Evolutionary conservation across 37 sponge, comb jelly and placozoan species (phyloP).

Genomic region (Crambe crambe): DNA sequence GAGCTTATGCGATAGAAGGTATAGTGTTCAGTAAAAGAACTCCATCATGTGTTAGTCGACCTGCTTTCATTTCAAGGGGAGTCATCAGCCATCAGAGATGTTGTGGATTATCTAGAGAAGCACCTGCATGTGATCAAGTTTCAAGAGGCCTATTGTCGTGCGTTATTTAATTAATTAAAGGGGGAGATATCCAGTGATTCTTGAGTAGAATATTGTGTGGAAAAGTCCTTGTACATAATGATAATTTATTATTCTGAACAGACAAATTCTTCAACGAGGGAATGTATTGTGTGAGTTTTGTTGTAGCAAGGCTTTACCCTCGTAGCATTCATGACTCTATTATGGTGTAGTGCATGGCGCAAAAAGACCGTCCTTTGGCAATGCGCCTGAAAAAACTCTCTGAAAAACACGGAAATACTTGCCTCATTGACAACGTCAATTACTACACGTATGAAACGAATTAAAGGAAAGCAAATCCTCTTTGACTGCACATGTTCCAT

Average conservation of each 20-base stretch:
- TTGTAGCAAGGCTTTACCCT: no score
- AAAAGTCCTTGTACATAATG: no score
- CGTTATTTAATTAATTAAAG: conserved; percentile 22
- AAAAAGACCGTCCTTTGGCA: conserved; percentile 12
- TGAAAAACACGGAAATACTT: conserved; percentile 23
- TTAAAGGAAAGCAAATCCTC: background rate
- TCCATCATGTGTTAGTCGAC: background rate
- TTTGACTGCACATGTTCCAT: no score
- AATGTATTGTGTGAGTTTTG: background rate
- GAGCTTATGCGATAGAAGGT: background rate
- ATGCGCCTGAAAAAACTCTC: conserved; percentile 38
- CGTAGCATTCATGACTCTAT: no score
- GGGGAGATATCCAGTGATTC: no score
- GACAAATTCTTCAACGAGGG: background rate
- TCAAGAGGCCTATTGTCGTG: conserved; percentile 35
- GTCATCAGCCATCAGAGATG: conserved; percentile 35
- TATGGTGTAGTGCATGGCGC: conserved; percentile 18
- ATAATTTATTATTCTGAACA: background rate
- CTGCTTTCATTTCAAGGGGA: conserved; percentile 36
- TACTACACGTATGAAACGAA: conserved; percentile 45
- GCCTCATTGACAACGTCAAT: conserved; percentile 34
- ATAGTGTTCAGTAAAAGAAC: background rate
- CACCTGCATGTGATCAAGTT: conserved; percentile 36
- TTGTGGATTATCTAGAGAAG: conserved; percentile 49
- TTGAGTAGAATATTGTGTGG: no score